phyloP scores from a whole-genome alignment of 2,797 vertebrate genomes.

The Halcyon smyrnensis region DNA sequence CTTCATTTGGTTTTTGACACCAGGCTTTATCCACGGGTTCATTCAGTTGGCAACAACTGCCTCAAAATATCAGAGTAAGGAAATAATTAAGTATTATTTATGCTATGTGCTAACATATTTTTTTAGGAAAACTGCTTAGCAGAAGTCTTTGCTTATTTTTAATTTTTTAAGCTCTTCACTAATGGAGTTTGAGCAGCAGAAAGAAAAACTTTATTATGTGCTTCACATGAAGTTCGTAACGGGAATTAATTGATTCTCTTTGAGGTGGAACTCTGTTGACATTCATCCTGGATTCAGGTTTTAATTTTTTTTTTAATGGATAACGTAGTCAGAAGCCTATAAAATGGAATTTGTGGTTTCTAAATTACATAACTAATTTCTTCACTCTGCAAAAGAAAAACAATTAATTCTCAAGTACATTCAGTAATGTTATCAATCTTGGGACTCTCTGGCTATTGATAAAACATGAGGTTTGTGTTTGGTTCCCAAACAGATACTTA shows the following conservation, averaged over 20 bases:
- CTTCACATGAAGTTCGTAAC: background rate
- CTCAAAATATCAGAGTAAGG: background rate
- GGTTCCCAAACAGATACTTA: background rate
- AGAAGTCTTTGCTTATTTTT: background rate
- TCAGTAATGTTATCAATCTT: background rate
- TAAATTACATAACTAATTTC: background rate
- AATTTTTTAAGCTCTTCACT: background rate
- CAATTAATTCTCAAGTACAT: background rate
- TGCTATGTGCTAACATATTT: background rate
- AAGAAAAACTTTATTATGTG: background rate
- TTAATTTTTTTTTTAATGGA: background rate
- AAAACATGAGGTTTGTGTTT: constrained; percentile 21
- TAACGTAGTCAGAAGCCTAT: background rate
- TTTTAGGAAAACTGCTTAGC: background rate
- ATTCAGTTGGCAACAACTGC: background rate
- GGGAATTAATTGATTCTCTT: background rate
- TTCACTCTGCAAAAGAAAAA: background rate
- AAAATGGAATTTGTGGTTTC: background rate
- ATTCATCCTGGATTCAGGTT: background rate
- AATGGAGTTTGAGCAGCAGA: background rate
- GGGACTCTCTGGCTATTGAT: background rate
- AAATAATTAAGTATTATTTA: background rate
- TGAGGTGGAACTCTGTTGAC: background rate
- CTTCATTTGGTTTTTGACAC: constrained; percentile 7
- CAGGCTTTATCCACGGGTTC: background rate